Base-by-base conservation (phyloP, 2,888 invertebrate species). In the Asteroscopus sphinx region DNA sequence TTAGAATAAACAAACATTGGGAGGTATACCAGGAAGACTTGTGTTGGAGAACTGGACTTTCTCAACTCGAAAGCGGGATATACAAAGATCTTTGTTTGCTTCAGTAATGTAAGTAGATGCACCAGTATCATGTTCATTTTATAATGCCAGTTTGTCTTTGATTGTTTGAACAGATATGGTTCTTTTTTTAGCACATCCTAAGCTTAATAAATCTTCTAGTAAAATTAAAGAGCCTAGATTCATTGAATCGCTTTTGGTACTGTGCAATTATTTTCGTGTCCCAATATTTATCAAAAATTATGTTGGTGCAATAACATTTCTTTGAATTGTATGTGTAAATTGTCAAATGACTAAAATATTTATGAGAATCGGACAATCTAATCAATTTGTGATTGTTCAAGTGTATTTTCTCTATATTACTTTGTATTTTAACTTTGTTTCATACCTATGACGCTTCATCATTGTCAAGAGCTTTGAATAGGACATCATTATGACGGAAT, bases 1-100 rank as follows among this genome's bases (percentile, higher is more conserved):
- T 67, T 73, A 58, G 57, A 61, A 79, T 83, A 85, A 87, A 87
- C 77, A 86, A 83, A 83, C 75, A 57, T 44, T 9, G 30, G 9
- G 32, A 58, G 37, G 40, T 62, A 36, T 52, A 60, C 25, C 44
- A 47, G 54, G 46, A 61, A 64, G 54, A 58, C 58, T 48, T 45
- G 35, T 48, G 30, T 45, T 21, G 44, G n/a, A 42, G 40, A 48
- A 53, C 72, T 70, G 68, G 64, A 62, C 57, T 60, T 68, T 68
- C 59, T 74, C 71, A 62, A 45, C 37, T 37, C 49, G 30, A 44
- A 54, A 46, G 52, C 41, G 16, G 28, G 44, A 52, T 64, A 41
- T 46, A 67, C 52, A 69, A 48, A 30, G 64, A 57, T 52, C 60
- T 46, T 57, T 68, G 67, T 71, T 60, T 71, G 56, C 32, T 26